phyloP scores from a whole-genome alignment of 1,140 invertebrate species.

The Bombus superbus region DNA sequence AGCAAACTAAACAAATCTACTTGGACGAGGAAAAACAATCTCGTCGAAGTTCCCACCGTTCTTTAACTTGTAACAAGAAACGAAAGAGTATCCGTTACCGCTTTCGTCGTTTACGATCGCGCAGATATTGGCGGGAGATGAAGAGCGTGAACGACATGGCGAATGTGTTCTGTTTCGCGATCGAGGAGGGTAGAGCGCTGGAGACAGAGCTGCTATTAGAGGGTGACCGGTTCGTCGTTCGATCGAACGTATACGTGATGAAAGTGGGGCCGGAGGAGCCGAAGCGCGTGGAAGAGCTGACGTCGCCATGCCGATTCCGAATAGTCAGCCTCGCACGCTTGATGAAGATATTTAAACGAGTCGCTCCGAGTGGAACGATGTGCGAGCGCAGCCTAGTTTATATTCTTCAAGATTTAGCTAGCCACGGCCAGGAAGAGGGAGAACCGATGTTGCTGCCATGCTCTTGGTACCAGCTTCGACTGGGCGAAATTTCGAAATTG shows the following conservation, averaged over 20 bases:
- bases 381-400: slow-evolving; percentile 83
- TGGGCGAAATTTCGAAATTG: slow-evolving; percentile 80
- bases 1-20: too few species aligned
- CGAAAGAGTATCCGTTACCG: too few species aligned
- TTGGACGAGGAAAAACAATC: too few species aligned
- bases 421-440: slow-evolving; percentile 79
- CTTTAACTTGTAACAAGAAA: too few species aligned
- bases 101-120: not conserved
- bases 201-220: slow-evolving; percentile 81
- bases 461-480: slow-evolving; percentile 82
- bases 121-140: slow-evolving; percentile 77
- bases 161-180: slow-evolving; percentile 83
- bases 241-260: slow-evolving; percentile 79
- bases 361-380: slow-evolving; percentile 83
- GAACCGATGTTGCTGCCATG: slow-evolving; percentile 80
- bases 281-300: slow-evolving; percentile 62
- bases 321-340: slow-evolving; percentile 82
- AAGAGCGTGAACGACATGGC: slow-evolving; percentile 83
- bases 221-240: slow-evolving; percentile 80
- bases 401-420: slow-evolving; percentile 84
- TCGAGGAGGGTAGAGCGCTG: slow-evolving; percentile 82
- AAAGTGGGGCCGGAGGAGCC: slow-evolving; percentile 43
- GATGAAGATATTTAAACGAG: slow-evolving; percentile 80
- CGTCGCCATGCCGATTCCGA: slow-evolving; percentile 77
- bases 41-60: too few species aligned